Conservation (phyloP, 2,797 vertebrate species). For the Valencia hispanica region DNA sequence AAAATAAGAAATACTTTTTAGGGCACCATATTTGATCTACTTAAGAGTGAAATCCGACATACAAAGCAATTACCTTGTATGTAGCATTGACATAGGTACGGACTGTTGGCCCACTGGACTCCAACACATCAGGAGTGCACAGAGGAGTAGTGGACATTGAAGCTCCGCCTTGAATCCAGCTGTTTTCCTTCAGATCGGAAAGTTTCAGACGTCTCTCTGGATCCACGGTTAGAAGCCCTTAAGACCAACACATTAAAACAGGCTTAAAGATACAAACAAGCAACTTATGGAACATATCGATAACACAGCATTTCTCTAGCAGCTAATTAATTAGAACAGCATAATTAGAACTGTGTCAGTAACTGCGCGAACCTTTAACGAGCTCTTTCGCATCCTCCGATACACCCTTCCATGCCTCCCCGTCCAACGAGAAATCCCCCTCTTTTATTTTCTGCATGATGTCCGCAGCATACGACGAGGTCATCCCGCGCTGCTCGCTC, state of each 20-base stretch:
- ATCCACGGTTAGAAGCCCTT: constrained; percentile 91
- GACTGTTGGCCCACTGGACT: constrained; percentile 89
- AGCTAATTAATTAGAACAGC: too few species aligned
- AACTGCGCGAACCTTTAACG: constrained; percentile 84
- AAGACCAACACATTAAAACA: constrained; percentile 7
- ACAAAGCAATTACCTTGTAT: constrained; percentile 83
- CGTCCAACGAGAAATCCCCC: constrained; percentile 90
- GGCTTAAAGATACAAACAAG: background rate
- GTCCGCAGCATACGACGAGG: constrained; percentile 87
- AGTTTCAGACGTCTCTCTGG: constrained; percentile 89
- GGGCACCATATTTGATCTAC: background rate
- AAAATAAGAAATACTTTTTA: background rate
- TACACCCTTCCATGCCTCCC: constrained; percentile 91
- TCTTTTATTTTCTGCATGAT: constrained; percentile 96
- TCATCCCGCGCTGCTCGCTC: constrained; percentile 84
- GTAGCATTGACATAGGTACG: constrained; percentile 92
- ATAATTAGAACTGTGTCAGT: background rate
- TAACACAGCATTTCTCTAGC: too few species aligned
- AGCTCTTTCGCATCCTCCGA: constrained; percentile 93
- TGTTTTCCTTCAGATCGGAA: constrained; percentile 86
- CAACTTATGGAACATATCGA: background rate
- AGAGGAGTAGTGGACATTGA: constrained; percentile 91
- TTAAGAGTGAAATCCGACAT: background rate
- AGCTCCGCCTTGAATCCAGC: constrained; percentile 90
- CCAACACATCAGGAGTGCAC: constrained; percentile 91